Conservation (phyloP, 2,888 invertebrate species). For the Petrolisthes cinctipes region DNA sequence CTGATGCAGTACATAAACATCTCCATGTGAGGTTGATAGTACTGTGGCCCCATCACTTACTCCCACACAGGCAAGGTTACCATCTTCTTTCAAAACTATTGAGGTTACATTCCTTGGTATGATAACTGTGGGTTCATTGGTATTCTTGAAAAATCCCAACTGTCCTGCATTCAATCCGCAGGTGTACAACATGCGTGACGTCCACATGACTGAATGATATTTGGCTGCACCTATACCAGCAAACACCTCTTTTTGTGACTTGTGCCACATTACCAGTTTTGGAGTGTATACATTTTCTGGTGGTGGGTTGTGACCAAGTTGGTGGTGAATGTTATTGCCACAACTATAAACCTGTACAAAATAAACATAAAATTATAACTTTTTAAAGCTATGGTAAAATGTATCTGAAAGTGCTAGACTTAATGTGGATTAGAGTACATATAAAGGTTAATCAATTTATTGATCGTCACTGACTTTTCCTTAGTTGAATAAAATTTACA, state of each 20-base stretch:
- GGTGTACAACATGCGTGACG: slow-evolving; percentile 76
- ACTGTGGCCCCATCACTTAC: slow-evolving; percentile 62
- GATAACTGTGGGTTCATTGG: slow-evolving; percentile 45
- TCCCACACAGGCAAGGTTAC: slow-evolving; percentile 36
- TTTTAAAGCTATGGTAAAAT: neutral
- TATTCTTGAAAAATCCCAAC: slow-evolving; percentile 77
- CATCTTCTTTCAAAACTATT: slow-evolving; percentile 47
- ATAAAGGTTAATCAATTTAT: too few species aligned
- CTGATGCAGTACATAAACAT: slow-evolving; percentile 56
- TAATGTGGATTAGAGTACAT: too few species aligned
- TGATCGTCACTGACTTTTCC: too few species aligned
- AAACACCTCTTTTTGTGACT: slow-evolving; percentile 48
- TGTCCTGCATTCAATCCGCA: slow-evolving; percentile 89
- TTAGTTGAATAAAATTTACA: too few species aligned
- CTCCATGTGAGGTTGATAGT: slow-evolving; percentile 47
- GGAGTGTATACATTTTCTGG: slow-evolving; percentile 46
- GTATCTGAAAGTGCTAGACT: too few species aligned
- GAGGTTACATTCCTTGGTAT: slow-evolving; percentile 51
- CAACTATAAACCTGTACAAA: slow-evolving; percentile 65
- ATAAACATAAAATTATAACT: neutral
- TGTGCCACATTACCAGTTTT: slow-evolving; percentile 46
- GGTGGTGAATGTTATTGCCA: slow-evolving; percentile 70
- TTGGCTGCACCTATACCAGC: slow-evolving; percentile 52
- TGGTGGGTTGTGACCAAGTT: slow-evolving; percentile 68
- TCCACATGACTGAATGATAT: slow-evolving; percentile 72